Evolutionary conservation across 2,113 vertebrate species (phyloP).

Genomic region (Ramphastos sulfuratus): DNA sequence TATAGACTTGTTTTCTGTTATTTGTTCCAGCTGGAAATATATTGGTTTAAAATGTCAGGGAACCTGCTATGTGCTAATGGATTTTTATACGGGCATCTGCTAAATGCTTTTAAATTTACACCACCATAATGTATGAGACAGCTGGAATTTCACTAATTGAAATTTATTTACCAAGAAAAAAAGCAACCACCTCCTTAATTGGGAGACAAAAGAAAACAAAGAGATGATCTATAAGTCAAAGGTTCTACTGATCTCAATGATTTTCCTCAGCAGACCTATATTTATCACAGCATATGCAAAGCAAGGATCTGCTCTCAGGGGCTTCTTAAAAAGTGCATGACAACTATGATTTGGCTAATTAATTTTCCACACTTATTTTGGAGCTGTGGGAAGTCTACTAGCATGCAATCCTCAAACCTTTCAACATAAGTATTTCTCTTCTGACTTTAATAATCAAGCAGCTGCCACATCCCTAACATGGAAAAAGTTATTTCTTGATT

Average conservation of each 20-base stretch:
- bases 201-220: conserved; percentile 45
- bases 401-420: background rate
- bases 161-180: conserved; percentile 56
- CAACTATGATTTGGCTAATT: conserved; percentile 21
- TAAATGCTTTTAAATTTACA: conserved; percentile 49
- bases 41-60: conserved; percentile 38
- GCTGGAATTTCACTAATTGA: conserved; percentile 59
- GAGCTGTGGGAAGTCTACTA: background rate
- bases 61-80: conserved; percentile 3
- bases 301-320: background rate
- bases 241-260: background rate
- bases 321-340: conserved; percentile 1
- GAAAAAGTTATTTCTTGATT: background rate
- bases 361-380: conserved; percentile 6
- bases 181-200: background rate
- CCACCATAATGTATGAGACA: conserved; percentile 19
- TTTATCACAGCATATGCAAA: background rate
- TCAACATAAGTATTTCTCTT: background rate
- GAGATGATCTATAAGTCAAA: conserved; percentile 39
- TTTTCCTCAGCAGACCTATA: conserved; percentile 6
- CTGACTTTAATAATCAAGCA: background rate
- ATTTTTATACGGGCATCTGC: conserved; percentile 33
- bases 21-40: conserved; percentile 23
- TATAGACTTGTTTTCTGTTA: background rate
- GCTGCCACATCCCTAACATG: background rate